Conservation (phyloP, 2,888 invertebrate species). For the Danaus chrysippus region DNA sequence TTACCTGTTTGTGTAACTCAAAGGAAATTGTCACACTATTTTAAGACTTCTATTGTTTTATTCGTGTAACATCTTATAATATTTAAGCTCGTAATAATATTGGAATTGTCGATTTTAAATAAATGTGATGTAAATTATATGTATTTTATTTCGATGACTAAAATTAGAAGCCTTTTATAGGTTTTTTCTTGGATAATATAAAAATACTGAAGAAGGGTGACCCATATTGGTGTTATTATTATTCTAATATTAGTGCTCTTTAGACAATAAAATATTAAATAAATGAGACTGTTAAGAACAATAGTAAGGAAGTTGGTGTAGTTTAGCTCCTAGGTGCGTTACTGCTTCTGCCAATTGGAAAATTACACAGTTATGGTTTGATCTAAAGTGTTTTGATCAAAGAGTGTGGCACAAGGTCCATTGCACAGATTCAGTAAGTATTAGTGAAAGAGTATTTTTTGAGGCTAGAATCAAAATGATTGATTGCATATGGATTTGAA, state of each 20-base stretch:
- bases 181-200: no score
- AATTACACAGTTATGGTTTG: constrained; percentile 1
- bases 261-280: no score
- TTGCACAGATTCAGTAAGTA: not conserved
- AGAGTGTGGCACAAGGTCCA: not conserved
- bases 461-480: no score
- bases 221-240: no score
- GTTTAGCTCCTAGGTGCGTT: not conserved
- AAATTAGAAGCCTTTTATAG: no score
- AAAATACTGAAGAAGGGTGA: no score
- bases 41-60: constrained; percentile 1
- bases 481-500: no score
- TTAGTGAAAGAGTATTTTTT: not conserved
- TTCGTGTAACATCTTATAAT: not conserved
- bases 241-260: no score
- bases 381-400: not conserved
- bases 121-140: constrained; percentile 4
- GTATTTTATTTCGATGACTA: not conserved
- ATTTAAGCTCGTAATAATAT: not conserved
- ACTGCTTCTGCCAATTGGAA: constrained; percentile 5
- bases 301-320: not conserved
- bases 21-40: not conserved
- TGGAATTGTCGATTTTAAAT: constrained; percentile 6
- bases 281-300: no score
- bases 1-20: not conserved